Percentiles rank a stretch among this genome's conserved stretches.
Conservation (phyloP, 2,888 invertebrate species). For the Dicyrtoma fusca region DNA sequence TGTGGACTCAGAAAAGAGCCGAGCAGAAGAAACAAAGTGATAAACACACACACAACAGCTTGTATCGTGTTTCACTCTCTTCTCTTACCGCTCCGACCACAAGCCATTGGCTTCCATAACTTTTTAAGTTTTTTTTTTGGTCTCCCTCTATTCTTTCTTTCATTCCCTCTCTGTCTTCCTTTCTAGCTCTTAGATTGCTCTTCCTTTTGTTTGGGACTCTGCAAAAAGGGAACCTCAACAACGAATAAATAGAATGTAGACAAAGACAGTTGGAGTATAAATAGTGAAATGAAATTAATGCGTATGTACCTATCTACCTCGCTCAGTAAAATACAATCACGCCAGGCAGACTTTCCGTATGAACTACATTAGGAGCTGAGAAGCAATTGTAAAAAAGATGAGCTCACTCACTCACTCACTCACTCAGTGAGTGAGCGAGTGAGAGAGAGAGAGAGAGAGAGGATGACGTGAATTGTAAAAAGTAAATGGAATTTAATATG, state of each 20-base stretch:
- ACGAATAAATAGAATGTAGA: background rate
- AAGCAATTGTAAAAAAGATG: background rate
- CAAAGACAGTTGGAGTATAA: conserved; percentile 10
- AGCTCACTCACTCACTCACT: conserved; percentile 1
- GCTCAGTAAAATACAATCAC: too few relatives aligned
- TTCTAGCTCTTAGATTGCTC: too few relatives aligned
- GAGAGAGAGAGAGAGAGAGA: background rate
- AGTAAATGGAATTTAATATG: background rate
- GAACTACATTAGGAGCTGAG: too few relatives aligned
- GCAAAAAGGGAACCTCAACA: conserved; percentile 3
- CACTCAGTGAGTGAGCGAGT: background rate
- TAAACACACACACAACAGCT: conserved; percentile 28
- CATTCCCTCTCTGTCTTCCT: too few relatives aligned
- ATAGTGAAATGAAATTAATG: conserved; percentile 23
- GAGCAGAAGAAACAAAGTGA: conserved; percentile 28
- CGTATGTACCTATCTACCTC: conserved; percentile 1
- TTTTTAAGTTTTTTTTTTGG: background rate
- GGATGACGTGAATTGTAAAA: conserved; percentile 9
- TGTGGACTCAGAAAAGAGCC: conserved; percentile 8
- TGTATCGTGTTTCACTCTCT: conserved; percentile 19
- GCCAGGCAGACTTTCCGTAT: too few relatives aligned
- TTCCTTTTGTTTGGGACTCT: conserved; percentile 20
- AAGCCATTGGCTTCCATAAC: conserved; percentile 15
- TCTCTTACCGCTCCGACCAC: background rate
- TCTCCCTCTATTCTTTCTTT: background rate